Evolutionary conservation across 2,797 vertebrate genomes (phyloP), one percentile per base, ranked within the genome.

Genomic region (Trematomus bernacchii): DNA sequence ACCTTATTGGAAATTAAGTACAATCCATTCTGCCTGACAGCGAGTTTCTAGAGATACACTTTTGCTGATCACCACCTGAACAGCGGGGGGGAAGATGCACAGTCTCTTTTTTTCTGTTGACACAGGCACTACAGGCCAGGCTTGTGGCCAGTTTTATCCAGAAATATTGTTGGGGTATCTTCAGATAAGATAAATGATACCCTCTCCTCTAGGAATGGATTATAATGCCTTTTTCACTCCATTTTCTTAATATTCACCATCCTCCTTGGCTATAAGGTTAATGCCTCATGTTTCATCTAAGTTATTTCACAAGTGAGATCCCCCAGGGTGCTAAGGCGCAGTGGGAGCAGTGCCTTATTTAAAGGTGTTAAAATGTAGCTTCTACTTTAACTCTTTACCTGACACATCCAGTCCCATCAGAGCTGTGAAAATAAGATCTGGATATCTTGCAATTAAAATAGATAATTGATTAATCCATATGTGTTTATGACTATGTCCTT

Each of bases 1-100:
- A 95, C 94, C 94, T 94, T 94, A 95, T 93, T 93, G 94, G 90
- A 95, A 95, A 95, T 95, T 89, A 95, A 93, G 89, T 85, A 88
- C 92, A 93, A 95, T 96, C 93, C 92, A 95, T 96, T 94, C 80
- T 92, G 77, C 82, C 83, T 91, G 94, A 94, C 93, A 91, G 88
- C 70, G 58, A 87, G 76, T 86, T 91, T 89, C 72, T 61, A 75
- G 78, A 91, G 90, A 92, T 92, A 87, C 90, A 91, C 87, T 91
- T 91, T 84, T 89, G 87, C 92, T 91, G 92, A 92, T 89, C 85
- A 84, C 84, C 63, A 27, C 53, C 83, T 83, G 82, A 90, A 85
- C 87, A 80, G 82, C 69, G 21, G 76, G 85, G 30, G 51, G 63
- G 60, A 14, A 53, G 80, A 71, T 82, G 83, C 77, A 79, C 71